Conservation (phyloP, 2,113 vertebrate genomes). For the Motacilla alba region DNA sequence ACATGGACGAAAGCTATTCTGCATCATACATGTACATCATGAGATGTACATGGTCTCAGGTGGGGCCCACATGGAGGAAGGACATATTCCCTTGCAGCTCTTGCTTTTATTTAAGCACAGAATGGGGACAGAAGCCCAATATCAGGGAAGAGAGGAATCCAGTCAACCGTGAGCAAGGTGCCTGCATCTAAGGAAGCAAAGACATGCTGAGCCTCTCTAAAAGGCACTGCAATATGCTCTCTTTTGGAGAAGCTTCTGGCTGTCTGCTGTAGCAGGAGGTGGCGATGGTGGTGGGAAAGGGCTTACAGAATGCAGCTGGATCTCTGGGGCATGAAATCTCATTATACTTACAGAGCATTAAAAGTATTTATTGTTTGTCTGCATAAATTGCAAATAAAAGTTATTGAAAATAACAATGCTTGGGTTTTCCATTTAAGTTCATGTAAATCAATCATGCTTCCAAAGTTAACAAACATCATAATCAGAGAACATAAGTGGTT, state of each 20-base stretch:
- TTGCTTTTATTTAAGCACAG: not conserved
- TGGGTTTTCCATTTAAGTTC: not conserved
- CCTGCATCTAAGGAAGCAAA: not conserved
- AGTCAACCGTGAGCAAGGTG: fast-evolving
- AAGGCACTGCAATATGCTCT: not conserved
- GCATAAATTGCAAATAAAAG: not conserved
- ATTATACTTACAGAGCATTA: not conserved
- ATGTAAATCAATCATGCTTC: not conserved
- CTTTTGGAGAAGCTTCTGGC: not conserved
- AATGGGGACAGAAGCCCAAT: not conserved
- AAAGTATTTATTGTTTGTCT: not conserved
- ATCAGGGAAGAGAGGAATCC: not conserved
- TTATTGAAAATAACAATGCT: not conserved
- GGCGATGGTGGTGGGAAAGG: too few species aligned
- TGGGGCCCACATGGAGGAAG: not conserved
- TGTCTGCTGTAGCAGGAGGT: not conserved
- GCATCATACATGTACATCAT: not conserved
- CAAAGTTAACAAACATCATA: not conserved
- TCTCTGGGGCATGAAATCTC: not conserved
- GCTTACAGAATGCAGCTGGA: not conserved
- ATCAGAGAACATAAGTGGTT: not conserved
- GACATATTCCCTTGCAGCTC: not conserved
- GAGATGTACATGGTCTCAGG: not conserved
- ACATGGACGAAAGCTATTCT: not conserved
- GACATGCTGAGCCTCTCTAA: not conserved